Percentiles rank a stretch among this genome's conserved stretches.
Evolutionary conservation across 2,797 vertebrate species (phyloP).

Genomic region (Danio jaintianensis): DNA sequence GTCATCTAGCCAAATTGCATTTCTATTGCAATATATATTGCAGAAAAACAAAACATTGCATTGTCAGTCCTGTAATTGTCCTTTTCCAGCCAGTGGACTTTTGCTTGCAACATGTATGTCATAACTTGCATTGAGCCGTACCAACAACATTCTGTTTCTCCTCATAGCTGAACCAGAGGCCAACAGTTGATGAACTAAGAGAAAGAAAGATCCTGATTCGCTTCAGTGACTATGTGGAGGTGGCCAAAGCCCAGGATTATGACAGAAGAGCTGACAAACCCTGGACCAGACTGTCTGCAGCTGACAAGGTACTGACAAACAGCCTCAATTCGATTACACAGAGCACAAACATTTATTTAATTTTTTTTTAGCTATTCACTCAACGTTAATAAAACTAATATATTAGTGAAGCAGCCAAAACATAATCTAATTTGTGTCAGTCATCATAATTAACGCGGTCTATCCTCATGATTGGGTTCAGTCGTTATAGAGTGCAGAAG

Average conservation of each 20-base stretch:
- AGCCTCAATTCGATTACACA: not conserved
- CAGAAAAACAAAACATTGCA: no score
- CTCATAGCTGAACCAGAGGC: constrained; percentile 95
- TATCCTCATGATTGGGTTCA: not conserved
- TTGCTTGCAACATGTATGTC: not conserved
- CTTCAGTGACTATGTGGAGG: constrained; percentile 99
- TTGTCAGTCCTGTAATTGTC: no score
- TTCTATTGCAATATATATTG: no score
- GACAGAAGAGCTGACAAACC: constrained; percentile 98
- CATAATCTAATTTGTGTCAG: not conserved
- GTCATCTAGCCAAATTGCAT: no score
- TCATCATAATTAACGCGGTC: not conserved
- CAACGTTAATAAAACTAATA: not conserved
- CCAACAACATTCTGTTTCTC: not conserved
- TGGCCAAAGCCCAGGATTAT: constrained; percentile 99
- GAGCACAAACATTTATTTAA: not conserved
- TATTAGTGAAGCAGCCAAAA: not conserved
- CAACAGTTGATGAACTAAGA: constrained; percentile 95
- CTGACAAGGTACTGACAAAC: constrained; percentile 88
- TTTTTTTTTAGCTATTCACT: not conserved
- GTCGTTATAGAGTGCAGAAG: constrained; percentile 19
- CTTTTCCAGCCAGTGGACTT: not conserved
- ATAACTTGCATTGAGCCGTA: not conserved
- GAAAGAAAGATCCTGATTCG: constrained; percentile 98
- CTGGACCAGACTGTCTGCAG: constrained; percentile 96